phyloP scores from a whole-genome alignment of 1,140 invertebrate species.

The Drosophila ananassae region DNA sequence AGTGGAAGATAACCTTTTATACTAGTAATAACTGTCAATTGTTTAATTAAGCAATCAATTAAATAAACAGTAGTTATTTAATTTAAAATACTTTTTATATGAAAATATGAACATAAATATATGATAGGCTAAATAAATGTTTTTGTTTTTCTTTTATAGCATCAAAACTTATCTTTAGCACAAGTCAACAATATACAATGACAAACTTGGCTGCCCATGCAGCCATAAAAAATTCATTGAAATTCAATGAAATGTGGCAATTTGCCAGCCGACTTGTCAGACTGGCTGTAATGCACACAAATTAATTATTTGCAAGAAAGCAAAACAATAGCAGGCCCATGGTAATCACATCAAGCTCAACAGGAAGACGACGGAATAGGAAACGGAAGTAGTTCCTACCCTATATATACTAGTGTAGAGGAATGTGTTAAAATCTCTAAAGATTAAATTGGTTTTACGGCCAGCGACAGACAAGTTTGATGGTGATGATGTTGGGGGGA shows the following conservation, averaged over 20 bases:
- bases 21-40: too few species aligned
- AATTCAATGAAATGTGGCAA: slow-evolving; percentile 60
- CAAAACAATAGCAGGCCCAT: slow-evolving; percentile 19
- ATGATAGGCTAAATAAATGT: not conserved
- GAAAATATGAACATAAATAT: not conserved
- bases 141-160: too few species aligned
- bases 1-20: too few species aligned
- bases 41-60: too few species aligned
- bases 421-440: slow-evolving; percentile 77
- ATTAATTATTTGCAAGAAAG: slow-evolving; percentile 66
- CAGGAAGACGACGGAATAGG: slow-evolving; percentile 37
- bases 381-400: slow-evolving; percentile 38
- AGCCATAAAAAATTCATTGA: slow-evolving; percentile 56
- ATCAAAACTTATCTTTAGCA: slow-evolving; percentile 1
- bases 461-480: slow-evolving; percentile 35
- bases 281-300: slow-evolving; percentile 57
- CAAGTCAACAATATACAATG: slow-evolving; percentile 13
- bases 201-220: slow-evolving; percentile 20
- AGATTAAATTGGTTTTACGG: slow-evolving; percentile 65
- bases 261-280: slow-evolving; percentile 26
- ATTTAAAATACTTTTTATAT: not conserved
- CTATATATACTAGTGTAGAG: slow-evolving; percentile 1
- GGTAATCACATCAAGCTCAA: slow-evolving; percentile 13
- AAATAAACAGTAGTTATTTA: not conserved
- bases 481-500: not conserved